Percentiles rank a stretch among this genome's conserved stretches.
These are phyloP conservation scores for Neofelis nebulosa DNA, from an alignment of 2,113 vertebrate species.

Conservation along the genomic window DNA sequence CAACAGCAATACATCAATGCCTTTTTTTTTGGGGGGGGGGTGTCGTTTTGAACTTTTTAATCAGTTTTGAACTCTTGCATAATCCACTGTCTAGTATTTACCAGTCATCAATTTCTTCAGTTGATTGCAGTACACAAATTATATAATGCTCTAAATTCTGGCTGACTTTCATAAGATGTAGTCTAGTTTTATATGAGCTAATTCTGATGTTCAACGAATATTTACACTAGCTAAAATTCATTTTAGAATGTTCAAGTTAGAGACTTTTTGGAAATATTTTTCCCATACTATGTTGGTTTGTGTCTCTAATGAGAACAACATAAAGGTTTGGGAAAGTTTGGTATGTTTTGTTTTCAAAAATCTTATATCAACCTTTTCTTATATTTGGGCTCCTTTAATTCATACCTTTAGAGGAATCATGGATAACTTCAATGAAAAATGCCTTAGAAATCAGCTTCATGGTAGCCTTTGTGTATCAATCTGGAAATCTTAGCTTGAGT, in stretches of 20 bases:
- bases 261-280: neutral
- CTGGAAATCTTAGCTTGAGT: neutral
- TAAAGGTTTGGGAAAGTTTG: neutral
- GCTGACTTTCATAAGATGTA: neutral
- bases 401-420: neutral
- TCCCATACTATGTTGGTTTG: neutral
- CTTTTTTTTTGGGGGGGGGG: neutral
- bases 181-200: constrained; percentile 13
- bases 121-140: neutral
- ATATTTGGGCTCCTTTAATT: neutral
- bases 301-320: neutral
- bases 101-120: neutral
- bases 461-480: neutral
- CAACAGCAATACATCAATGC: neutral
- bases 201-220: neutral
- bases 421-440: neutral
- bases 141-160: neutral
- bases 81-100: neutral
- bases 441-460: neutral
- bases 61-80: neutral
- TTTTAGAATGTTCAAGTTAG: neutral
- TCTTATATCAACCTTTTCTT: neutral
- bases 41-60: constrained; percentile 54
- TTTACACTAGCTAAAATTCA: neutral
- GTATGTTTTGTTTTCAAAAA: neutral